phyloP scores from a whole-genome alignment of 2,113 vertebrate species.

The Noctilio leporinus region DNA sequence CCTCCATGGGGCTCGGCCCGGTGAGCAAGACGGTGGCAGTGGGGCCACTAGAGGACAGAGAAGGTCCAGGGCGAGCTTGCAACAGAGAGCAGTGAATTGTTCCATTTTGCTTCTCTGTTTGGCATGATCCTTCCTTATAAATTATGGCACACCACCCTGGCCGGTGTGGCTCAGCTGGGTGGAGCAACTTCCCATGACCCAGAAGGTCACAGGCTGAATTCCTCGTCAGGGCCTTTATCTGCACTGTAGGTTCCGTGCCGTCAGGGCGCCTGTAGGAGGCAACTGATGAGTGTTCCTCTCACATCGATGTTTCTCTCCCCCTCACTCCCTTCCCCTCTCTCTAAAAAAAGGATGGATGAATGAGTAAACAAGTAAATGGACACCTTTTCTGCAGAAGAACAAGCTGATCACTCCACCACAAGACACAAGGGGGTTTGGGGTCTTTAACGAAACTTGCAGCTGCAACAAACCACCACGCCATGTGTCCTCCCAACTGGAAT shows the following conservation, averaged over 20 bases:
- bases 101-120: accelerated
- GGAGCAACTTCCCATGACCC: no score
- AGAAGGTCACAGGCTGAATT: no score
- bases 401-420: neutral
- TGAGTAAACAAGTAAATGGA: neutral
- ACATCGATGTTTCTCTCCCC: no score
- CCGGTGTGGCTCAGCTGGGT: no score
- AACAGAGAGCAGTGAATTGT: accelerated
- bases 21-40: accelerated
- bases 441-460: conserved; percentile 22
- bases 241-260: no score
- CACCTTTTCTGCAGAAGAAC: neutral
- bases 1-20: neutral
- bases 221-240: no score
- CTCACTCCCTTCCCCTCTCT: no score
- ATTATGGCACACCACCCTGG: neutral
- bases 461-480: neutral
- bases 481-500: neutral
- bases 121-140: neutral
- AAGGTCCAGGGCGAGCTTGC: neutral
- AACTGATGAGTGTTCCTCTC: no score
- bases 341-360: no score
- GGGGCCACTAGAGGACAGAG: no score
- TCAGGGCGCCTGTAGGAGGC: no score
- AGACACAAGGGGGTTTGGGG: neutral